These are phyloP conservation scores for Sinelater perroti DNA, from an alignment of 2,888 invertebrate species.

Conservation along the genomic window DNA sequence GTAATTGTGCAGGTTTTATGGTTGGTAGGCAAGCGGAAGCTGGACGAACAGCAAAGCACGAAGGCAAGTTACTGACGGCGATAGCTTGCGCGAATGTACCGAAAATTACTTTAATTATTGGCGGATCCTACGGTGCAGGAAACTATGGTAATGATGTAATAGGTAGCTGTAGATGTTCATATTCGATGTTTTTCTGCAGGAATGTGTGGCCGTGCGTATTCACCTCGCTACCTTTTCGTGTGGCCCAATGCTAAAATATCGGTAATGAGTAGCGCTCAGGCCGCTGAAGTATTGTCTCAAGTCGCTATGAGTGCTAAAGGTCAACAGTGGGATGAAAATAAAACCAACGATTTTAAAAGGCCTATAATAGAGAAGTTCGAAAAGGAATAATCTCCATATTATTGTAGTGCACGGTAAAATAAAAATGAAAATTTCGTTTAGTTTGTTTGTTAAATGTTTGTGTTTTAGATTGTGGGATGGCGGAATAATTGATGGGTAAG, in stretches of 20 bases:
- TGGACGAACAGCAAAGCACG: constrained; percentile 98
- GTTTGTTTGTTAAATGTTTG: no score
- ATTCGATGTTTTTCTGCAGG: no score
- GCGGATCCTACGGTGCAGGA: constrained; percentile 97
- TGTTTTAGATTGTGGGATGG: constrained; percentile 94
- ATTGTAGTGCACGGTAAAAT: constrained; percentile 86
- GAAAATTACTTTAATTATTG: constrained; percentile 95
- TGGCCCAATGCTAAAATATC: constrained; percentile 99
- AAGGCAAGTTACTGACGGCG: constrained; percentile 99
- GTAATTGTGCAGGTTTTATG: constrained; percentile 81
- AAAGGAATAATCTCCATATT: constrained; percentile 91
- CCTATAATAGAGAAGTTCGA: constrained; percentile 92
- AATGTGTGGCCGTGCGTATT: constrained; percentile 83
- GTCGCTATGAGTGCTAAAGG: constrained; percentile 67
- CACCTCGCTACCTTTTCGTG: constrained; percentile 94
- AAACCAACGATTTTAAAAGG: constrained; percentile 75
- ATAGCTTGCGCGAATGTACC: constrained; percentile 98
- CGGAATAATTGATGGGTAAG: constrained; percentile 94
- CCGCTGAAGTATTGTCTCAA: constrained; percentile 91
- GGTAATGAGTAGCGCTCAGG: constrained; percentile 99
- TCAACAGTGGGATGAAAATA: constrained; percentile 78
- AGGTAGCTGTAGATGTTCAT: background rate
- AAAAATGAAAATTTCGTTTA: background rate
- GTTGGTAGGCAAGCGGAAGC: constrained; percentile 96
- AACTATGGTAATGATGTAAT: constrained; percentile 84